Base-by-base conservation (phyloP, 2,113 vertebrate genomes). In the Podarcis cretensis region DNA sequence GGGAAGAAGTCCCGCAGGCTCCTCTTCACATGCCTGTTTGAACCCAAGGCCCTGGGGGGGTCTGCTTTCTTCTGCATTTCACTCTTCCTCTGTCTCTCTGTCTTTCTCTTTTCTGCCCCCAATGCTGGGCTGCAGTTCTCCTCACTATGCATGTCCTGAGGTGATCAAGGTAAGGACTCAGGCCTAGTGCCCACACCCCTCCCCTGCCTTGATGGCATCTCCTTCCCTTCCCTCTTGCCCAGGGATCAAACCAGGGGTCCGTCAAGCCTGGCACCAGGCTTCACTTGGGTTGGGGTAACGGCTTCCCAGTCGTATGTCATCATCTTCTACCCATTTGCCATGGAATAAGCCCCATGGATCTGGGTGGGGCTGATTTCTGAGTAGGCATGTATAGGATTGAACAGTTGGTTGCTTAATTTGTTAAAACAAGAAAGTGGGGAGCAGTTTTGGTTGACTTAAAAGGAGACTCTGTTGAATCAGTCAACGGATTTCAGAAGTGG, bases 81-180 rank as follows among this genome's bases (percentile, higher is more conserved):
- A 86, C 43, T 87, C 89, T 87, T 83, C 85, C 89, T 84, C 81
- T 78, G 80, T 90, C 89, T 90, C 69, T 90, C 79, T 88, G 87
- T 78, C 85, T 90, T 83, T 85, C 83, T 92, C 68, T 87, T 48
- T 90, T 76, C 84, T 90, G 84, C 85, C 84, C 89, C 48, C 80
- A 90, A 77, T 90, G 89, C 89, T 90, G 89, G 89, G 84, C 75
- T 81, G n/a, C 95, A 97, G 96, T 93, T 99, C 98, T 73, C 98
- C 98, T 88, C 98, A 99, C 95, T 99, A 99, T 40, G 98, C 98
- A 30, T 99, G 98, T 90, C 98, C 98, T 21, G 98, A 99, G 94
- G 98, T 99, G 83, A 99, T 99, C 94, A 97, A 98, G 97, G 98
- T 99, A 96, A 96, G 97, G 92, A 73, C 68, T 10, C 73, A 57